Base-by-base conservation (phyloP, 2,888 invertebrate genomes). In the Drosophila vallismaia region DNA sequence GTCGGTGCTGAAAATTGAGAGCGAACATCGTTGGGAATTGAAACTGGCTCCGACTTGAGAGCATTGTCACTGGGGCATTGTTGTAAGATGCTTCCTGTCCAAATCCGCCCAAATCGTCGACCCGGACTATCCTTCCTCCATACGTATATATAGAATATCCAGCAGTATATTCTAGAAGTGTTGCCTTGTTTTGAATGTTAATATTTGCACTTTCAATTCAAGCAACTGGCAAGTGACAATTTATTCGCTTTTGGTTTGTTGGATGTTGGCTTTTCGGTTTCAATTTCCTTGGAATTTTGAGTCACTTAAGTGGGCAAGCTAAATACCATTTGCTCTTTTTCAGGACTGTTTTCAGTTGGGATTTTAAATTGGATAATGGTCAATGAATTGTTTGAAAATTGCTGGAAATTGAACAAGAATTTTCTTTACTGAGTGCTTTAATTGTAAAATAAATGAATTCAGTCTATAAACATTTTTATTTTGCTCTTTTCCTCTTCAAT, bases 141-240 rank as follows among this genome's bases (percentile, higher is more conserved):
- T 52, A 40, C 46, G 51, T 38, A 72, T 71, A 51, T 50, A 50
- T 54, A 36, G 54, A 26, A 54, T 58, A 52, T 42, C 19, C 50
- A 5, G 50, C 60, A 60, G 51, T 69, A 66, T 72, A 72, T 75
- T 76, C 79, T 71, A 82, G 86, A 87, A 82, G 88, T 88, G 80
- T 64, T 58, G 78, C 76, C 70, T 86, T 88, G 87, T 88, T 85
- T 88, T 86, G 81, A 85, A 84, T 86, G 84, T 76, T 85, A 84
- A 86, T 85, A 85, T 85, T 85, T 85, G 81, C 88, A 80, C 85
- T 78, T 77, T 68, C 76, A 76, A 84, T 80, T 84, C 75, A 74
- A 77, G 75, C 71, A 74, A 70, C 64, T 70, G 74, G 71, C 86
- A 84, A 86, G 81, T 84, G 83, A 88, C 86, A 84, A 83, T 86